Conservation (phyloP, 2,888 invertebrate species). For the Andricus quercusramuli region DNA sequence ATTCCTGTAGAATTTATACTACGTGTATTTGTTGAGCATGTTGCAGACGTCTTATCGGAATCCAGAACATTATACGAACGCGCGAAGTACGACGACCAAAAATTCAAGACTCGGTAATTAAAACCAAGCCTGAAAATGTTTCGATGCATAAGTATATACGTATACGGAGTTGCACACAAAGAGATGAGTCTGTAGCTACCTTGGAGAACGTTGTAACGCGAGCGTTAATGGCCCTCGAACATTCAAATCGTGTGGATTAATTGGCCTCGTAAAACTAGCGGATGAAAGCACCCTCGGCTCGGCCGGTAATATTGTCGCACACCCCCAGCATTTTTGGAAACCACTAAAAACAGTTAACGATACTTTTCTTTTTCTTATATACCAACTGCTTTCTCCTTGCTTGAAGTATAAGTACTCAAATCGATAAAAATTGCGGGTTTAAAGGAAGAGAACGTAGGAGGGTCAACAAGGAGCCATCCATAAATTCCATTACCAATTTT, state of each 20-base stretch:
- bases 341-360: background rate
- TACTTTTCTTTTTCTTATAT: too few relatives aligned
- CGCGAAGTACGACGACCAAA: background rate
- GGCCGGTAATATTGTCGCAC: background rate
- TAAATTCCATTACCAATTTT: too few relatives aligned
- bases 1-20: background rate
- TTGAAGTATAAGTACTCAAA: too few relatives aligned
- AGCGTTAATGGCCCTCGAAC: conserved; percentile 10
- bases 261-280: conserved; percentile 1
- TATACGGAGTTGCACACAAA: background rate
- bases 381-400: too few relatives aligned
- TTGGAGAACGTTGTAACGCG: background rate
- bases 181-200: background rate
- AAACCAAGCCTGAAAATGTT: background rate
- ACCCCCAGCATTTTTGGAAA: background rate
- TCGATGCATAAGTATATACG: background rate
- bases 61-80: background rate
- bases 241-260: background rate
- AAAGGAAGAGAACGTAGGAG: too few relatives aligned
- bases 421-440: too few relatives aligned
- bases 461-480: too few relatives aligned
- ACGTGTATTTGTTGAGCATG: background rate
- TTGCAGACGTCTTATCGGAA: background rate
- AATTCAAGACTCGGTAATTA: conserved; percentile 5
- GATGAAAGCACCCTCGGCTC: background rate